Base-by-base conservation (phyloP, 2,797 vertebrate genomes). In the Hipposideros larvatus region DNA sequence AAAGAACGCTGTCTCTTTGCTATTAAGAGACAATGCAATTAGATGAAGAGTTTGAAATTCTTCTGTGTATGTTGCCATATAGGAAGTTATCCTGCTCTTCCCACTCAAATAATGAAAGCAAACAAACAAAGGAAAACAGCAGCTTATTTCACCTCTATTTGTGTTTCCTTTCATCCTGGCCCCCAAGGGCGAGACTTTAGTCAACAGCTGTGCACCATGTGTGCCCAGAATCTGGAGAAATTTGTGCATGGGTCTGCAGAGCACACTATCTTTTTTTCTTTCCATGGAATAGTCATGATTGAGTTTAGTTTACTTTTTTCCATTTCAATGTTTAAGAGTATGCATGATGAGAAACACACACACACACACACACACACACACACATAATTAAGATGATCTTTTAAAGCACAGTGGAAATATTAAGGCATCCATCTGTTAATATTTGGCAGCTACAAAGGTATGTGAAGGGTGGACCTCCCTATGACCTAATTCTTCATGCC, bases 101-200 rank as follows among this genome's bases (percentile, higher is more conserved):
- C 86, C 65, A 91, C 59, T 86, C 91, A 95, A 94, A 96, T 87
- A 94, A 91, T 90, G 97, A 97, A 98, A 97, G 94, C 96, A 98
- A 98, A 98, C 95, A 98, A 98, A 98, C 97, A 98, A 98, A 98
- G 96, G 96, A 96, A 91, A 91, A 98, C 97, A 98, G 96, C 97
- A 98, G 97, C 96, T 97, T 95, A 95, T 98, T 98, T 98, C 95
- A 98, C 97, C 98, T 98, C 97, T 96, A 98, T 90, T 98, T 98
- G 97, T 98, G 97, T 98, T 98, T 97, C 95, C 91, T 86, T 96
- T 95, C 59, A 85, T 87, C 48, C 48, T 91, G 31, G 14, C 88
- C 97, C 97, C 98, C 95, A 94, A 97, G 97, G 98, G 97, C 98
- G 98, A 97, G 93, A 98, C 97, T 98, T 37, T 97, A 98, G 98